Percentiles rank a stretch among this genome's conserved stretches.
phyloP scores from a whole-genome alignment of 2,113 vertebrate species.

The Sorex araneus region DNA sequence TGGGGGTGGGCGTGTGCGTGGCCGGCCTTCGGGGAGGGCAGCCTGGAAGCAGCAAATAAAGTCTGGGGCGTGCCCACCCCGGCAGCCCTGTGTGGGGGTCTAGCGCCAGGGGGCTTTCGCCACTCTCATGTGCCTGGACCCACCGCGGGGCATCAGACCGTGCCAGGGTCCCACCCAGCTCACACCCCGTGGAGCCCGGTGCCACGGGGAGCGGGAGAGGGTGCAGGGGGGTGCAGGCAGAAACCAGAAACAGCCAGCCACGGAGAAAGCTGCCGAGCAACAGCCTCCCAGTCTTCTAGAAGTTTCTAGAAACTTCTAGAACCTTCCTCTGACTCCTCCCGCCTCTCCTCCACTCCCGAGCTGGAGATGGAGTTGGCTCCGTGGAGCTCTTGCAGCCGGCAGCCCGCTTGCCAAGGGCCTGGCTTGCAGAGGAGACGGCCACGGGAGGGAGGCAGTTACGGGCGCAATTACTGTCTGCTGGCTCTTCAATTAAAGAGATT shows the following conservation, averaged over 20 bases:
- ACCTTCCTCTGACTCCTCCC: not conserved
- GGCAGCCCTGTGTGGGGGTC: not conserved
- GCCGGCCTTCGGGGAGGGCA: constrained; percentile 78
- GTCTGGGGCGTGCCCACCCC: constrained; percentile 75
- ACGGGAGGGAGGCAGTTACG: constrained; percentile 36
- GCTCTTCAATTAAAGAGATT: constrained; percentile 85
- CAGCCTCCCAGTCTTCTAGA: not conserved
- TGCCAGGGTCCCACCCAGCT: too few relatives aligned
- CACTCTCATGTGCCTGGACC: not conserved
- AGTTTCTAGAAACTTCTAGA: not conserved
- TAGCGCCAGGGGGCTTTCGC: not conserved
- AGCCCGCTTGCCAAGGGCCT: not conserved
- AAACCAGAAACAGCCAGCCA: fast-evolving
- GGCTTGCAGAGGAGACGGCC: constrained; percentile 71
- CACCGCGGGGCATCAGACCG: too few relatives aligned
- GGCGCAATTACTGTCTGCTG: constrained; percentile 75
- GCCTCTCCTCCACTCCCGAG: not conserved
- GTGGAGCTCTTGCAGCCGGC: constrained; percentile 70
- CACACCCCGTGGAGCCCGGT: not conserved
- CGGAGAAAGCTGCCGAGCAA: not conserved
- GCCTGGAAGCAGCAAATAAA: constrained; percentile 83
- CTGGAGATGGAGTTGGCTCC: constrained; percentile 20
- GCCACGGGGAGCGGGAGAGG: not conserved
- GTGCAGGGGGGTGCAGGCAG: not conserved
- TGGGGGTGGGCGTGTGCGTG: constrained; percentile 69